These are phyloP conservation scores for Nemapogon koenigi DNA, from an alignment of 2,888 invertebrate genomes.

Conservation along the genomic window DNA sequence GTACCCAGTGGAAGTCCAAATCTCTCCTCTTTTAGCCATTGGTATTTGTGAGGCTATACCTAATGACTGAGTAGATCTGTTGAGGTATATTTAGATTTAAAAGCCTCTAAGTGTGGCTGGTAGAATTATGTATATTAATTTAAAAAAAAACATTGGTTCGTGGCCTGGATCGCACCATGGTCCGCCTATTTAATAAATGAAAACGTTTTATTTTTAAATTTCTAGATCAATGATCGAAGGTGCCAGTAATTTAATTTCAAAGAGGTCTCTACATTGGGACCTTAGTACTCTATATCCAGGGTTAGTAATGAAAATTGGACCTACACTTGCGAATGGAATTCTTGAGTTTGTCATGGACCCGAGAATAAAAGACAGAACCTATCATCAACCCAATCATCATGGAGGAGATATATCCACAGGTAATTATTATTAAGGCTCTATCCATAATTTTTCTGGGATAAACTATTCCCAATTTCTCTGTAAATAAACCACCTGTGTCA, in stretches of 20 bases:
- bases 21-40: too few species aligned
- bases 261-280: constrained; percentile 77
- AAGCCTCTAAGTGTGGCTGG: too few species aligned
- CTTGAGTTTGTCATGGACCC: constrained; percentile 78
- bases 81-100: too few species aligned
- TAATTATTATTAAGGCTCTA: constrained; percentile 25
- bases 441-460: too few species aligned
- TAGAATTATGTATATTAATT: too few species aligned
- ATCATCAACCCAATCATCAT: constrained; percentile 48
- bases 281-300: constrained; percentile 77
- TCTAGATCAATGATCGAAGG: constrained; percentile 71
- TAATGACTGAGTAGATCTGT: too few species aligned
- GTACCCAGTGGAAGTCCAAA: too few species aligned
- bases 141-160: too few species aligned
- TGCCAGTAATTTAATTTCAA: constrained; percentile 71
- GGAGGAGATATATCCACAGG: constrained; percentile 69
- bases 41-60: too few species aligned
- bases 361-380: constrained; percentile 57
- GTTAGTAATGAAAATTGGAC: constrained; percentile 75
- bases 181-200: constrained; percentile 1
- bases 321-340: constrained; percentile 73
- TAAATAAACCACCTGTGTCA: too few species aligned
- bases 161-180: too few species aligned
- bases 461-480: too few species aligned
- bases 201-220: constrained; percentile 4